Evolutionary conservation across 53 echinoderm and acorn worm species (phyloP), one percentile per base, ranked within the genome.

Genomic region (Paracentrotus lividus): DNA sequence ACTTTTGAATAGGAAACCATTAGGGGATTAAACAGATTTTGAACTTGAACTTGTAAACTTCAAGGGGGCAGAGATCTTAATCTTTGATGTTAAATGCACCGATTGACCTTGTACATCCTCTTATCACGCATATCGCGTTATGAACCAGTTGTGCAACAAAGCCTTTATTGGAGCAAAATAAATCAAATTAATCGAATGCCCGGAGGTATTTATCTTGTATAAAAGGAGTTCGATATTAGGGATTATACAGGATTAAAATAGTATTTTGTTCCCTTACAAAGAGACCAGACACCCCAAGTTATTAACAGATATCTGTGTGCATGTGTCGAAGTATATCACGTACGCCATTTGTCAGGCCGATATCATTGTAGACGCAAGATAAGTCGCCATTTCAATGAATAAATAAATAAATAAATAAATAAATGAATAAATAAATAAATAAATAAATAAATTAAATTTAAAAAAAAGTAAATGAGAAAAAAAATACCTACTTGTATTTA

Each of bases 191-290:
- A 72, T 36, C 72, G 21, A 72, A 38, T 72, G 40, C 72, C 40
- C 2, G 20, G 72, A 40, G 72, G 40, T 72, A 36, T 72, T 4
- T 32, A 72, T 72, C 72, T 15, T 18, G 16, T 40, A 38, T 5
- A 16, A 72, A 72, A 36, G 72, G 36, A 72, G 20, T 38, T 40
- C 72, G 72, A 72, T 36, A 38, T 36, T 4, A 31, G 72, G 34
- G 72, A 72, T 72, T 72, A 72, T 72, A 72, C 36, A 40, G 72
- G 72, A 72, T 72, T 72, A 72, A 72, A 72, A 38, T 18, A 18
- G 18, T 72, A 40, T 32, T 16, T 72, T 72, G 72, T 72, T 40
- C 72, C 36, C 18, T 36, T 40, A 72, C 36, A 72, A 72, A 16
- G 72, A 5, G 20, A 72, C 20, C 72, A 36, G 72, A 72, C 72